phyloP scores from a whole-genome alignment of 1,140 invertebrate species.

The Mactra quadrangularis region DNA sequence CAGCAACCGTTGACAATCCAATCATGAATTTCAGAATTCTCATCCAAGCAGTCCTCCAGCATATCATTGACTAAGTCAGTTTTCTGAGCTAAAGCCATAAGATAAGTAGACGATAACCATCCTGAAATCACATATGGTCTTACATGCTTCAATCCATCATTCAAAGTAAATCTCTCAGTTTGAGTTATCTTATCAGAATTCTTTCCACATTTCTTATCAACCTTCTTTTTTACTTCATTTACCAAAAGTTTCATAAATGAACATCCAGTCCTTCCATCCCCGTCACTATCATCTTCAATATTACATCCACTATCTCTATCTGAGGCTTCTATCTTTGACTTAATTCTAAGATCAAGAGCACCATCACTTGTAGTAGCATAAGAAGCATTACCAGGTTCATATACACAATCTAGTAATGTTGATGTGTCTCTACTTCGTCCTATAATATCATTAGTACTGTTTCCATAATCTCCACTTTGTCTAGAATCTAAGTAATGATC shows the following conservation, averaged over 20 bases:
- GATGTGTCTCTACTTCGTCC: neutral
- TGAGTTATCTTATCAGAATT: neutral
- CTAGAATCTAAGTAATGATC: too few species aligned
- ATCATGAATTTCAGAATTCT: conserved; percentile 28
- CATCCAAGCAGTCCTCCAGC: conserved; percentile 31
- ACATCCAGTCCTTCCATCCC: neutral
- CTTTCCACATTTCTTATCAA: conserved; percentile 11
- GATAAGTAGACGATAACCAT: conserved; percentile 36
- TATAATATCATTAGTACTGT: too few species aligned
- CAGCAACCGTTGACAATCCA: conserved; percentile 44
- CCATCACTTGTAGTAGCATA: neutral
- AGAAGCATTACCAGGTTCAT: neutral
- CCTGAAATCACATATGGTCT: conserved; percentile 40
- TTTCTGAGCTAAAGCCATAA: conserved; percentile 42
- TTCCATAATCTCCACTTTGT: too few species aligned
- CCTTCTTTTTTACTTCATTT: conserved; percentile 11
- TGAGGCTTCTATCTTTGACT: neutral
- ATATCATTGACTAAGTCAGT: conserved; percentile 44
- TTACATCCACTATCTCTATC: too few species aligned
- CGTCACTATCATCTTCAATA: conserved; percentile 18
- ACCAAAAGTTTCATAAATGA: conserved; percentile 12
- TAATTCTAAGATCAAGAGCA: neutral
- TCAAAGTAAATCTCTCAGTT: neutral
- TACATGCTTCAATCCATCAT: conserved; percentile 27
- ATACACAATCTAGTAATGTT: neutral